Base-by-base conservation (phyloP, 1,140 invertebrate genomes). In the Lepidurus packardi region DNA sequence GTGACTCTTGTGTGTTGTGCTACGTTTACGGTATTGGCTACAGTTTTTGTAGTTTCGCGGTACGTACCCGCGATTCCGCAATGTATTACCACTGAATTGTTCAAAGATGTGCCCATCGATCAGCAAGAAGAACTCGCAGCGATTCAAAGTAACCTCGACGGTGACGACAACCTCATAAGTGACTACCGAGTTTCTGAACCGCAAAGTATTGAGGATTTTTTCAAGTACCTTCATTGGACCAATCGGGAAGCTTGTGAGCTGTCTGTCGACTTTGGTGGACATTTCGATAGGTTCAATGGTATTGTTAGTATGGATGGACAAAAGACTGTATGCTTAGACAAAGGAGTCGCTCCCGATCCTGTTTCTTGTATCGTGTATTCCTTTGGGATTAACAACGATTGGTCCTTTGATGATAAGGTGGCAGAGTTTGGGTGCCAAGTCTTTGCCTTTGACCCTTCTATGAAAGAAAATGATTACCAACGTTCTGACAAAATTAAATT, bases 381-480 rank as follows among this genome's bases (percentile, higher is more conserved):
- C 42, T 80, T 81, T 73, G 81, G 81, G 75, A 34, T 82, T 1
- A 79, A 77, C 21, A 74, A 79, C 75, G 78, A 82, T 11, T 83
- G 82, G 82, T 79, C 76, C 6, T 82, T 83, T 77, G 82, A 83
- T 47, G 80, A 82, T 24, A 80, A 75, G 21, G 79, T 81, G 34
- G 82, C 80, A 43, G 78, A 79, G n/a, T 80, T 81, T 34, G 82
- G 82, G 9, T 83, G 82, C 43, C 73, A 81, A 75, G 81, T 83
- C 7, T 81, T 79, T 74, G 80, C 82, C 11, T 82, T 82, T 47
- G 82, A 82, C 65, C 80, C 81, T 1, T 79, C 79, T n/a, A 73
- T 81, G 44, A 79, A 78, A 13, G 45, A 76, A 73, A 78, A 73
- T 43, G n/a, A 76, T 42, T 24, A 78, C 53, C 73, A 44, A 24